Evolutionary conservation across 2,888 invertebrate species (phyloP).

Genomic region (Platycnemis pennipes): DNA sequence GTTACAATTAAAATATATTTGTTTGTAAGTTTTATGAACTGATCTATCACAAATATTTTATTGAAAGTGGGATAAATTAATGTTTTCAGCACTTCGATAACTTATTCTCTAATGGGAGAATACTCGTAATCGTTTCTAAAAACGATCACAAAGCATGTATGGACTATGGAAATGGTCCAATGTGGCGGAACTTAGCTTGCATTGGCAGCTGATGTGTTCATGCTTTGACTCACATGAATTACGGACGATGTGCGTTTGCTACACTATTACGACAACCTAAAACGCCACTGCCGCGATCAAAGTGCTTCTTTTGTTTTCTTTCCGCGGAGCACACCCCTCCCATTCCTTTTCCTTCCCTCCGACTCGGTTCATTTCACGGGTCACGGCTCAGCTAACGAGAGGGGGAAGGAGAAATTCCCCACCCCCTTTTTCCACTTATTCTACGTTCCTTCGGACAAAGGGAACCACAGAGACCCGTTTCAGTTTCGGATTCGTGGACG

Average conservation of each 20-base stretch:
- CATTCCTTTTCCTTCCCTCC: not conserved
- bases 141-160: not conserved
- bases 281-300: not conserved
- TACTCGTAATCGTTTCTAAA: not conserved
- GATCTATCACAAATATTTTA: too few relatives aligned
- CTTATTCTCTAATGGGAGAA: too few relatives aligned
- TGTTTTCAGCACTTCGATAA: too few relatives aligned
- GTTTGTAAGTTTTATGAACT: too few relatives aligned
- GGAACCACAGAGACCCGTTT: not conserved
- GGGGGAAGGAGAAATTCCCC: not conserved
- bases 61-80: too few relatives aligned
- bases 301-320: not conserved
- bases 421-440: not conserved
- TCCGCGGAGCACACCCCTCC: not conserved
- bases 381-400: not conserved
- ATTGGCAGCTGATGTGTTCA: not conserved
- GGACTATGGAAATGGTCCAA: not conserved
- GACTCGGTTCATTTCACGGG: not conserved
- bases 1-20: too few relatives aligned
- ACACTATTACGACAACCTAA: not conserved
- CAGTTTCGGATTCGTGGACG: not conserved
- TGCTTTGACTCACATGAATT: not conserved
- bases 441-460: not conserved
- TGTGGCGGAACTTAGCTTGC: not conserved
- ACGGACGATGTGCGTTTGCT: not conserved